Evolutionary conservation across 2,113 vertebrate genomes (phyloP).

Genomic region (Dromas ardeola): DNA sequence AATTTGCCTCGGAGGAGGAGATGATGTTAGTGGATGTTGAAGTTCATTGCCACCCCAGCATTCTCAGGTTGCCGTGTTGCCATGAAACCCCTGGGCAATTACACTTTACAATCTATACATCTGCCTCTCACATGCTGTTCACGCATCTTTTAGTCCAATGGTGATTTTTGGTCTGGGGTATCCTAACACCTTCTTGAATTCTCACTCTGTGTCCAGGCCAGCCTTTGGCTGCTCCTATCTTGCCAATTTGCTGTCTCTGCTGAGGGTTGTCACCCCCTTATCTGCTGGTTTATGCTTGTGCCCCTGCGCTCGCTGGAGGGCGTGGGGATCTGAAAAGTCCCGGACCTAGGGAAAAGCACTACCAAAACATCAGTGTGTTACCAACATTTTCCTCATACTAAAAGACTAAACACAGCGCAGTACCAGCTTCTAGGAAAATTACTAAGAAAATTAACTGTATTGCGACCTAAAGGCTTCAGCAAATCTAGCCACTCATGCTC

Average conservation of each 20-base stretch:
- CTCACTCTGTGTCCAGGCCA: background rate
- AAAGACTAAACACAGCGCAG: background rate
- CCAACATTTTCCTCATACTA: background rate
- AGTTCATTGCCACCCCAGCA: background rate
- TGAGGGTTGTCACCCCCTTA: background rate
- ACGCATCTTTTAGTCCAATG: background rate
- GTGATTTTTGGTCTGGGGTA: background rate
- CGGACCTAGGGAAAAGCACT: background rate
- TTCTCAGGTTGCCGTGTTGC: background rate
- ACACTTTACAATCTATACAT: too few relatives aligned
- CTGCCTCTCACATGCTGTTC: background rate
- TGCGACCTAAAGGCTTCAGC: background rate
- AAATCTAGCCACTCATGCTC: background rate
- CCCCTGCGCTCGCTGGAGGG: background rate
- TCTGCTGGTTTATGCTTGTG: background rate
- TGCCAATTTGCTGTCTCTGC: background rate
- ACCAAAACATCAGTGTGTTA: background rate
- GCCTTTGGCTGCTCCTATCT: background rate
- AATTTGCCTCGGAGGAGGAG: background rate
- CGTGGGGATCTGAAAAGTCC: background rate
- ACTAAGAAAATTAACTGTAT: background rate
- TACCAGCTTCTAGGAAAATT: background rate
- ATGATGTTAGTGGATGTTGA: rapidly evolving
- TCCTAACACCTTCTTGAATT: background rate
- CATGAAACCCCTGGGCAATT: background rate